Base-by-base conservation (phyloP, 1,140 invertebrate species). In the Hylaeus volcanicus region DNA sequence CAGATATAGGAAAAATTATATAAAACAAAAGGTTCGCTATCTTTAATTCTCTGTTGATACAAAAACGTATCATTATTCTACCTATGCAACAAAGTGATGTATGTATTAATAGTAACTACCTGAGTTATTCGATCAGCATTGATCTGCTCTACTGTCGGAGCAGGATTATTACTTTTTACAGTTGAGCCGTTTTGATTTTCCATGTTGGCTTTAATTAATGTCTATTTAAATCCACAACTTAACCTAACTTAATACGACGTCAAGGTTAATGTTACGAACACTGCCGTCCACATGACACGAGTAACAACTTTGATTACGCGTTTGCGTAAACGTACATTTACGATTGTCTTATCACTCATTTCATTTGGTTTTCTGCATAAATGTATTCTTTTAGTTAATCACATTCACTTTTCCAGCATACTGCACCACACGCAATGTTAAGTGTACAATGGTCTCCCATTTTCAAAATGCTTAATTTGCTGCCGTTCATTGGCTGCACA, bases 101-200 rank as follows among this genome's bases (percentile, higher is more conserved):
- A 60, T 63, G 68, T 41, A 60, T 14, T 14, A 71, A n/a, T 3
- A 68, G 12, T 11, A 77, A 79, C 93, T 94, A 97, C 96, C 94
- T 96, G 95, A 55, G 96, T 97, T 79, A 97, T 96, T 90, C 94
- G 94, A 89, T 98, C 97, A 48, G 96, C 94, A 92, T 97, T 97
- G 37, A 98, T 97, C 90, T 98, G 97, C 70, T 97, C 96, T 12
- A 98, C 95, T 3, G 97, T 98, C 2, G 96, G 95, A 60, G 95
- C 94, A 6, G 95, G 95, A 88, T 95, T 94, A 91, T 95, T 95
- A 68, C 93, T 93, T 89, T 95, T 95, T 55, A 88, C 77, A 55
- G 86, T 55, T 2, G 86, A 71, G 26, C 37, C 71, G 53, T 80
- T 82, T 88, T 89, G 90, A 71, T 58, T 83, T 65, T 92, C 91